Conservation (phyloP, 2,888 invertebrate genomes). For the Epinotia ramella region DNA sequence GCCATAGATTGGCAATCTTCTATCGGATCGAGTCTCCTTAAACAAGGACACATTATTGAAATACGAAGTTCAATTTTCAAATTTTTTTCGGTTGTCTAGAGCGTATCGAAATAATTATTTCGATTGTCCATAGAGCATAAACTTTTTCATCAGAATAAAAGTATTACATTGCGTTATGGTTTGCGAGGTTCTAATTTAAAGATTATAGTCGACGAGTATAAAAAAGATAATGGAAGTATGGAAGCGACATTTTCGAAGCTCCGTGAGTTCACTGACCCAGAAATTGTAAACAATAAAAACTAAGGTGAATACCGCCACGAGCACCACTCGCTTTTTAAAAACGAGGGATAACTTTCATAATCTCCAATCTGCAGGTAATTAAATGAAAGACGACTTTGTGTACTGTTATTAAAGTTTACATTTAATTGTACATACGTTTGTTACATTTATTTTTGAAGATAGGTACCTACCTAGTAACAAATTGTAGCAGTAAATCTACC, state of each 20-base stretch:
- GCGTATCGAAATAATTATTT: too few relatives aligned
- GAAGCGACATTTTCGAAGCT: constrained; percentile 38
- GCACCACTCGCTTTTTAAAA: constrained; percentile 25
- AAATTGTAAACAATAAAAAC: constrained; percentile 44
- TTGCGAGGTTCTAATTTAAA: too few relatives aligned
- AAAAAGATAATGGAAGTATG: constrained; percentile 39
- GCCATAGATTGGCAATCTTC: too few relatives aligned
- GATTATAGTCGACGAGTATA: too few relatives aligned
- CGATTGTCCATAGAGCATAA: too few relatives aligned
- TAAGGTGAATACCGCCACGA: constrained; percentile 23
- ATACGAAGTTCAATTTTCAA: too few relatives aligned
- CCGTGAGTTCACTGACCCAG: constrained; percentile 34
- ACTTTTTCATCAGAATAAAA: too few relatives aligned
- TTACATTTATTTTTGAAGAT: constrained; percentile 8
- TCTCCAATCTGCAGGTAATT: background rate
- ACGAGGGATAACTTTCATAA: constrained; percentile 25
- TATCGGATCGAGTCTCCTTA: too few relatives aligned
- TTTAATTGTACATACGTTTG: background rate
- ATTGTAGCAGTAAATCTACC: background rate
- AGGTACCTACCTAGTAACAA: background rate
- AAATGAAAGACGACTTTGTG: background rate
- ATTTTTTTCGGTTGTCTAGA: too few relatives aligned
- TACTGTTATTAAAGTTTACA: background rate
- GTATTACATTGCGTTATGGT: too few relatives aligned
- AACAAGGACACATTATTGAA: too few relatives aligned